Conservation (phyloP, 1,140 invertebrate species). For the Whitmania pigra region DNA sequence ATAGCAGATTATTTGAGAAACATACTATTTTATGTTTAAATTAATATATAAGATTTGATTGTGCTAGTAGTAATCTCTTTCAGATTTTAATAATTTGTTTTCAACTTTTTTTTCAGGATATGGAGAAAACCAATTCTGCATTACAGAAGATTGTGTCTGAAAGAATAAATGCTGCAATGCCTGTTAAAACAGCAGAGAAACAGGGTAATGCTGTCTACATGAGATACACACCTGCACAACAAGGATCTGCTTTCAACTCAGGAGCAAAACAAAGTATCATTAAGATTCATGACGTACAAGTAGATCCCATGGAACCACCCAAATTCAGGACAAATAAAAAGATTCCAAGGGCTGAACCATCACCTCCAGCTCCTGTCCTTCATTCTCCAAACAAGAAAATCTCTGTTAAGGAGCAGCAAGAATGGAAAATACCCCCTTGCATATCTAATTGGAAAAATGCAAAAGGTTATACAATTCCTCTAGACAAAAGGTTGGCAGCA, state of each 20-base stretch:
- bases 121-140: conserved; percentile 40
- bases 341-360: conserved; percentile 91
- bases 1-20: background rate
- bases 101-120: conserved; percentile 28
- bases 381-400: conserved; percentile 89
- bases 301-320: conserved; percentile 96
- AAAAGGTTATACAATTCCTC: conserved; percentile 92
- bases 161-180: conserved; percentile 69
- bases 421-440: conserved; percentile 99
- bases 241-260: conserved; percentile 86
- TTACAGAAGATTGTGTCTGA: conserved; percentile 39
- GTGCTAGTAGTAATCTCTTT: background rate
- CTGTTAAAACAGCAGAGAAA: conserved; percentile 77
- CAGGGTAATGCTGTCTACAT: conserved; percentile 85
- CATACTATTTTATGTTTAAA: background rate
- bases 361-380: conserved; percentile 88
- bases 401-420: conserved; percentile 94
- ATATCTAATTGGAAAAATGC: conserved; percentile 99
- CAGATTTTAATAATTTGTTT: conserved; percentile 9
- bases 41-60: background rate
- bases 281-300: conserved; percentile 83
- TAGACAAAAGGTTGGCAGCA: conserved; percentile 93
- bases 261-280: conserved; percentile 95
- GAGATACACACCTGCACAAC: conserved; percentile 86
- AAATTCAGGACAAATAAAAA: conserved; percentile 60